Evolutionary conservation across 2,888 invertebrate species (phyloP).

Genomic region (Oegoconia quadripuncta): DNA sequence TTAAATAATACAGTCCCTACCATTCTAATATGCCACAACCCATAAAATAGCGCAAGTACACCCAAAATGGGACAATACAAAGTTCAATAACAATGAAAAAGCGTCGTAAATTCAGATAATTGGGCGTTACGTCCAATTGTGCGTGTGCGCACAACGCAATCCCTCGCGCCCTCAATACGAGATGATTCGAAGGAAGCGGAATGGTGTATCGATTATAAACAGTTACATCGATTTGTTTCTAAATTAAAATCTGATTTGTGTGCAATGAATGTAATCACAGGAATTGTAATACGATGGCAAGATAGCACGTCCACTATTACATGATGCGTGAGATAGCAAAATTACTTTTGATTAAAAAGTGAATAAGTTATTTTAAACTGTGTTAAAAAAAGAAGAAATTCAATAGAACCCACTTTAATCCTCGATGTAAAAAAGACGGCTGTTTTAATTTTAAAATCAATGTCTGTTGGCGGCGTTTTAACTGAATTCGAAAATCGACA

Average conservation of each 20-base stretch:
- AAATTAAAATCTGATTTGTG: slow-evolving; percentile 10
- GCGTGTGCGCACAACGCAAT: slow-evolving; percentile 6
- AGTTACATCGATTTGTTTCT: slow-evolving; percentile 14
- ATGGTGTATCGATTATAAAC: slow-evolving; percentile 13
- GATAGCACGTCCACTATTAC: slow-evolving; percentile 5
- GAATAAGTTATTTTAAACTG: no score
- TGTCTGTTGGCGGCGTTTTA: no score
- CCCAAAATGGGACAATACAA: slow-evolving; percentile 1
- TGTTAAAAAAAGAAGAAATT: no score
- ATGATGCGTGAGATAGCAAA: no score
- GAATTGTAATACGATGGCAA: neutral
- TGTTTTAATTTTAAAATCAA: no score
- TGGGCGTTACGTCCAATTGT: slow-evolving; percentile 6
- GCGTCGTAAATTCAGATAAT: slow-evolving; percentile 16
- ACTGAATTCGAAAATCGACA: no score
- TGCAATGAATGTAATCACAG: slow-evolving; percentile 6
- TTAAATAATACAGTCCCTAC: no score
- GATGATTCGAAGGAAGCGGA: slow-evolving; percentile 9
- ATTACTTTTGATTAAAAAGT: no score
- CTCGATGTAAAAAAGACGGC: no score
- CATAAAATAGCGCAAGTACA: neutral
- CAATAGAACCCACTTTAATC: no score
- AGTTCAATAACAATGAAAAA: slow-evolving; percentile 16
- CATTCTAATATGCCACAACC: no score
- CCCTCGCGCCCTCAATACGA: slow-evolving; percentile 10